Evolutionary conservation across 2,888 invertebrate genomes (phyloP), one percentile per base, ranked within the genome.

Genomic region (Notodonta ziczac): DNA sequence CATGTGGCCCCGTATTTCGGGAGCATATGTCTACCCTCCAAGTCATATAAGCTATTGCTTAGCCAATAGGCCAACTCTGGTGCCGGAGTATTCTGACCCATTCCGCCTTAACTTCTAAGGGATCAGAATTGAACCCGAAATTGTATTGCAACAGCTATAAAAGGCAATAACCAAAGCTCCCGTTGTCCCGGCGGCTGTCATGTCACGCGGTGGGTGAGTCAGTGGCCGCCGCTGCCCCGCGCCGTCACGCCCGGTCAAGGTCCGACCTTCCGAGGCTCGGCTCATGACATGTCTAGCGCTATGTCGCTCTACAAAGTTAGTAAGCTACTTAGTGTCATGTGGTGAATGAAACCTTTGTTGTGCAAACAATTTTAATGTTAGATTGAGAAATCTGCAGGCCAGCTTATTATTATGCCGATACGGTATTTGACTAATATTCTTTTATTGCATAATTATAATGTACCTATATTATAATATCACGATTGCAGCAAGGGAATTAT

Each of bases 191-290:
- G 8, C 5, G 12, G 9, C 42, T 5, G 46, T 46, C 9, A 9
- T 10, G 42, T 48, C 8, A 9, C 16, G 16, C 50, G 5, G 50
- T 50, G 50, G 8, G 16, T 16, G 4, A 50, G 9, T 50, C 7
- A 5, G 13, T 51, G 51, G 24, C 51, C 9, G 35, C 32, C 35
- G 52, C 52, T 35, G 52, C 35, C 52, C 35, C 52, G 52, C 35
- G 52, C 52, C 52, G 52, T 53, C 52, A 53, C 52, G 52, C 14
- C 35, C 12, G 52, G 52, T 58, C 58, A 58, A 58, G 58, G 58
- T 24, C 32, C 24, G 58, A 58, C 58, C 58, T 58, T 52, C 42
- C 51, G 44, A 14, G 39, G 16, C 50, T 51, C 24, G 42, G 39
- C 42, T 52, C 58, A 57, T 16, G 51, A 13, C 39, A 9, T 48